phyloP scores from a whole-genome alignment of 2,888 invertebrate genomes.

The Muscina levida region DNA sequence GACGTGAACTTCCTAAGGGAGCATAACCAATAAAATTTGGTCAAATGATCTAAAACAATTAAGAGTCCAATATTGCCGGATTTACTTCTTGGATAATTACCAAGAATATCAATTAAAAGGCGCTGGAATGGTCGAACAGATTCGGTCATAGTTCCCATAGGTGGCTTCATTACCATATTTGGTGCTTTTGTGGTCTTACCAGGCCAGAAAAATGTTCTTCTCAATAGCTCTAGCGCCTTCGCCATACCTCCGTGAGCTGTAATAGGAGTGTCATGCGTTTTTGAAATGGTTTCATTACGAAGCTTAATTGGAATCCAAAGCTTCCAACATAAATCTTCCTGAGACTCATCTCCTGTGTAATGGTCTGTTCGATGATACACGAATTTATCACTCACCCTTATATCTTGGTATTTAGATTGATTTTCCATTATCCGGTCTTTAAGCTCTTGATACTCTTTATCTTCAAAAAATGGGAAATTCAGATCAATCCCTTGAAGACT shows the following conservation, averaged over 20 bases:
- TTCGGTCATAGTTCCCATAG: neutral
- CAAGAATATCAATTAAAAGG: conserved; percentile 45
- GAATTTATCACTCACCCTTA: conserved; percentile 16
- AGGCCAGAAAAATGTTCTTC: conserved; percentile 37
- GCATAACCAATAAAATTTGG: conserved; percentile 29
- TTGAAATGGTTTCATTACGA: neutral
- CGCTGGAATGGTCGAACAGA: conserved; percentile 61
- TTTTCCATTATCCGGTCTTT: neutral
- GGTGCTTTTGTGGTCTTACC: neutral
- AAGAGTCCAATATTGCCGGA: conserved; percentile 40
- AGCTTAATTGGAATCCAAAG: neutral
- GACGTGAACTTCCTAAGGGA: too few relatives aligned
- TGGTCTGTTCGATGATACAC: conserved; percentile 23
- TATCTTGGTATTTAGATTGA: conserved; percentile 27
- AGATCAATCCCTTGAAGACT: conserved; percentile 10
- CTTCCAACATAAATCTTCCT: neutral
- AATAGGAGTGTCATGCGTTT: conserved; percentile 20
- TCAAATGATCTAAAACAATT: too few relatives aligned
- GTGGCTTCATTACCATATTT: too few relatives aligned
- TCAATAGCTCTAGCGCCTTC: neutral
- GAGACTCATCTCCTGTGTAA: neutral
- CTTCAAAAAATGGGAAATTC: neutral
- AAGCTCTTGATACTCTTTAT: neutral
- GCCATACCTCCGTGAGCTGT: too few relatives aligned
- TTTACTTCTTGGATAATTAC: conserved; percentile 60